Conservation (phyloP, 2,888 invertebrate genomes). For the Agonum fuliginosum region DNA sequence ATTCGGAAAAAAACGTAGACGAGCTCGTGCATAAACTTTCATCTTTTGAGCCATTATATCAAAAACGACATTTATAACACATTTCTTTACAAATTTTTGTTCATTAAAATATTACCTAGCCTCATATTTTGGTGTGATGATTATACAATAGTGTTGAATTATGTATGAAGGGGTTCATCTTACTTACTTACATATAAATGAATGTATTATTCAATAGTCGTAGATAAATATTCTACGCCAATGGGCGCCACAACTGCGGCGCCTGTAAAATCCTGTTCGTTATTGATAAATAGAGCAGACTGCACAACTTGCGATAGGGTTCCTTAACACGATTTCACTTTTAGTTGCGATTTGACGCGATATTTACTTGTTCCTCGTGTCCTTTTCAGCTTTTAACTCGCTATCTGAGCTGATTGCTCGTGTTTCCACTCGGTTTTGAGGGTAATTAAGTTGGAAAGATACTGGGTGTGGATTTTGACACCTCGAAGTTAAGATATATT, state of each 20-base stretch:
- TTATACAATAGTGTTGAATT: too few relatives aligned
- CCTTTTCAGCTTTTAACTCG: slow-evolving; percentile 1
- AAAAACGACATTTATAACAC: too few relatives aligned
- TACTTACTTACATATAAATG: too few relatives aligned
- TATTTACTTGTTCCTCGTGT: slow-evolving; percentile 42
- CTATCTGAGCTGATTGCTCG: slow-evolving; percentile 37
- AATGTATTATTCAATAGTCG: too few relatives aligned
- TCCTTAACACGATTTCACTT: slow-evolving; percentile 40
- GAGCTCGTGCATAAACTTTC: too few relatives aligned
- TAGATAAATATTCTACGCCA: too few relatives aligned
- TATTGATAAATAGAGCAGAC: slow-evolving; percentile 45
- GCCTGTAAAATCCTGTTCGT: not conserved
- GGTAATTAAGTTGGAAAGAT: slow-evolving; percentile 43
- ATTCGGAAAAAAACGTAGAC: too few relatives aligned
- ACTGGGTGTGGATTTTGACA: slow-evolving; percentile 42
- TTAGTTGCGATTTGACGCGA: slow-evolving; percentile 45
- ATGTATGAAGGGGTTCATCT: too few relatives aligned
- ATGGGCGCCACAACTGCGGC: not conserved
- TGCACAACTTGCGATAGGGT: not conserved
- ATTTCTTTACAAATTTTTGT: too few relatives aligned
- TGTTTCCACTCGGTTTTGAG: slow-evolving; percentile 19
- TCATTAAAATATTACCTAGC: too few relatives aligned
- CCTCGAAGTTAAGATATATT: slow-evolving; percentile 30
- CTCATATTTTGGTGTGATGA: too few relatives aligned
- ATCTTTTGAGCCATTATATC: too few relatives aligned